A percentile compares a stretch with the other conserved stretches of the same genome.
Conservation (phyloP, 2,797 vertebrate species). For the Clarias pachynema region DNA sequence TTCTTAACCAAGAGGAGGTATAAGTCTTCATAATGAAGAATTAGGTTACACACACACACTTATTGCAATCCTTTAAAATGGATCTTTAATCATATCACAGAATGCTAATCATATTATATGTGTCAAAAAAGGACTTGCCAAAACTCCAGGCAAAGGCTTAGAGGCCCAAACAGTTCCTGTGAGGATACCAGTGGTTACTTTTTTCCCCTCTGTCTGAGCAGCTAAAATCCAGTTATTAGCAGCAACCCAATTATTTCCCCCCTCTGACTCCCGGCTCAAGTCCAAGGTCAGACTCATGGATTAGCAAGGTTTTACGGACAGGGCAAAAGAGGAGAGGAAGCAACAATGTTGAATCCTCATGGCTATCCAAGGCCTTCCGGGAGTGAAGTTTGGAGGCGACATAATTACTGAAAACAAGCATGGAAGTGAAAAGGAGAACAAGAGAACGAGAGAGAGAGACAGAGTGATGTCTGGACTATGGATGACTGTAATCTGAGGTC, state of each 20-base stretch:
- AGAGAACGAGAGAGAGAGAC: constrained; percentile 31
- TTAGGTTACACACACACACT: constrained; percentile 70
- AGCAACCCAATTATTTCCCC: constrained; percentile 82
- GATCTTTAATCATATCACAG: constrained; percentile 70
- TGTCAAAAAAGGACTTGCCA: constrained; percentile 61
- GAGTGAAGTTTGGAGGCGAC: constrained; percentile 74
- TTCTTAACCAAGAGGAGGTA: constrained; percentile 60
- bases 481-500: constrained; percentile 67
- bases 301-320: constrained; percentile 78
- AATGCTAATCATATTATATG: constrained; percentile 77
- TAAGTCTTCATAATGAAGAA: constrained; percentile 70
- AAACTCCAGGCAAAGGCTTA: constrained; percentile 68
- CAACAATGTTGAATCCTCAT: constrained; percentile 75
- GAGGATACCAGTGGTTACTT: constrained; percentile 67
- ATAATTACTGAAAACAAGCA: constrained; percentile 68
- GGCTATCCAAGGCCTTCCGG: constrained; percentile 67
- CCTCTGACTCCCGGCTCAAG: constrained; percentile 74
- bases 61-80: constrained; percentile 64
- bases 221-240: constrained; percentile 86
- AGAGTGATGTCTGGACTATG: constrained; percentile 55
- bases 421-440: constrained; percentile 61
- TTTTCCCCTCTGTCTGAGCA: constrained; percentile 70
- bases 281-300: constrained; percentile 81
- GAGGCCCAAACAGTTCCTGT: constrained; percentile 60
- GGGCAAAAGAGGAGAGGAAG: constrained; percentile 69